These are phyloP conservation scores for Drosophila birchii DNA, from an alignment of 2,888 invertebrate species.

Conservation along the genomic window DNA sequence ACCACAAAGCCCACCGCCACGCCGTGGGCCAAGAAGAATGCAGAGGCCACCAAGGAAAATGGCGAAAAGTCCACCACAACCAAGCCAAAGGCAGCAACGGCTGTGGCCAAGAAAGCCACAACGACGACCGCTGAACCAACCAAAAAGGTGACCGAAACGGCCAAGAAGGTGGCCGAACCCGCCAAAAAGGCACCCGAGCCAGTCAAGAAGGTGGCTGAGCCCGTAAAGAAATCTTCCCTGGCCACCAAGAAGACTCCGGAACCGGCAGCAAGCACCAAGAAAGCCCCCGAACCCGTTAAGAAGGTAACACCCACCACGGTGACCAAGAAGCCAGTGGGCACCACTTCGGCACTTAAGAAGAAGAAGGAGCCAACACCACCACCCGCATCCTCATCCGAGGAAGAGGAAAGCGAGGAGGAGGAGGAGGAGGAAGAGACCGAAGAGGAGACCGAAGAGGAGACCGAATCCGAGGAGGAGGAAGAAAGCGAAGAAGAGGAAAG, in stretches of 20 bases:
- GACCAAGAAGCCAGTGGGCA: constrained; percentile 55
- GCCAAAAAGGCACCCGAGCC: constrained; percentile 57
- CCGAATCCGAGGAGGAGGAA: constrained; percentile 69
- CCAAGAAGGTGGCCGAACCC: constrained; percentile 6
- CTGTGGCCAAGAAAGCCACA: constrained; percentile 53
- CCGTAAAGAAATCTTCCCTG: constrained; percentile 52
- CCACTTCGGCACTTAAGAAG: constrained; percentile 53
- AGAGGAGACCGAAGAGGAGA: constrained; percentile 70
- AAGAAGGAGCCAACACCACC: constrained; percentile 83
- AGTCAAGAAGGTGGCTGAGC: constrained; percentile 50
- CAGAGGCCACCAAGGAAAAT: constrained; percentile 37
- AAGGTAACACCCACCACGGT: constrained; percentile 47
- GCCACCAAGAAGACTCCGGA: constrained; percentile 58
- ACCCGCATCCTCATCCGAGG: constrained; percentile 73
- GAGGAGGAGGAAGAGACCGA: constrained; percentile 72
- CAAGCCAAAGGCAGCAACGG: constrained; percentile 46
- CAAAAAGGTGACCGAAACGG: constrained; percentile 55
- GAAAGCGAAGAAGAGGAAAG: constrained; percentile 66
- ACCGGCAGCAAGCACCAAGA: constrained; percentile 62
- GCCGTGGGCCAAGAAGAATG: constrained; percentile 64
- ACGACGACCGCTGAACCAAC: constrained; percentile 56
- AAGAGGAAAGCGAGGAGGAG: constrained; percentile 68
- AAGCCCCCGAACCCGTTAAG: constrained; percentile 55
- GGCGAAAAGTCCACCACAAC: constrained; percentile 38
- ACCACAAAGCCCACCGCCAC: constrained; percentile 64